These are phyloP conservation scores for Psephotus haematonotus DNA, from an alignment of 2,113 vertebrate genomes.

Conservation along the genomic window DNA sequence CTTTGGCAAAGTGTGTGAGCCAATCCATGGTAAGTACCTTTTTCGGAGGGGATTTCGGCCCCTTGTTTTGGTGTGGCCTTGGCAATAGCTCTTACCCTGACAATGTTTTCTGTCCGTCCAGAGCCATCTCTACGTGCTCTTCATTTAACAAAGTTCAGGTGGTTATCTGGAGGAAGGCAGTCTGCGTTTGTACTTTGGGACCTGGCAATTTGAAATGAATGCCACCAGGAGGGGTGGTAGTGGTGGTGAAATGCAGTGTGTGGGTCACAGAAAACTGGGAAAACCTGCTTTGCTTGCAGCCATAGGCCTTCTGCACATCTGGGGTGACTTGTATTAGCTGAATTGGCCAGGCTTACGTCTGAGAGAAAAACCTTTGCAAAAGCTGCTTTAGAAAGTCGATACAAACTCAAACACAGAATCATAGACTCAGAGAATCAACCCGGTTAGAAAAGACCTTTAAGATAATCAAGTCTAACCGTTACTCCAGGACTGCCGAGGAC, in stretches of 20 bases:
- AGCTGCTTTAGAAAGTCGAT: background rate
- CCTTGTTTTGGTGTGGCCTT: accelerated
- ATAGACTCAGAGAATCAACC: background rate
- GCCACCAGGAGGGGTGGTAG: background rate
- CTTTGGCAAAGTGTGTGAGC: background rate
- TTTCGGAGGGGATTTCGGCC: background rate
- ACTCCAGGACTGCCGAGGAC: background rate
- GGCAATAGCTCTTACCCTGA: background rate
- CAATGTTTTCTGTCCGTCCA: background rate
- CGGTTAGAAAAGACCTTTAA: background rate
- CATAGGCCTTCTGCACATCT: background rate
- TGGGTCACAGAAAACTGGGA: background rate
- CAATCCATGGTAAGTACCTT: background rate
- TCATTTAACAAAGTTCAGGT: background rate
- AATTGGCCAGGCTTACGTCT: background rate
- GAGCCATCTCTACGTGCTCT: background rate
- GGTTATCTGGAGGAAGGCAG: background rate
- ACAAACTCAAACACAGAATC: background rate
- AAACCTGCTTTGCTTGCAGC: background rate
- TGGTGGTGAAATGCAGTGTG: accelerated
- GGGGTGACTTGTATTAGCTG: background rate
- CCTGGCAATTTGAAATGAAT: background rate
- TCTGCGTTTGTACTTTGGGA: accelerated
- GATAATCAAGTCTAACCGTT: background rate
- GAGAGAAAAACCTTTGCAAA: background rate